These are phyloP conservation scores for Athrips mouffetella DNA, from an alignment of 2,888 invertebrate species.

Conservation along the genomic window DNA sequence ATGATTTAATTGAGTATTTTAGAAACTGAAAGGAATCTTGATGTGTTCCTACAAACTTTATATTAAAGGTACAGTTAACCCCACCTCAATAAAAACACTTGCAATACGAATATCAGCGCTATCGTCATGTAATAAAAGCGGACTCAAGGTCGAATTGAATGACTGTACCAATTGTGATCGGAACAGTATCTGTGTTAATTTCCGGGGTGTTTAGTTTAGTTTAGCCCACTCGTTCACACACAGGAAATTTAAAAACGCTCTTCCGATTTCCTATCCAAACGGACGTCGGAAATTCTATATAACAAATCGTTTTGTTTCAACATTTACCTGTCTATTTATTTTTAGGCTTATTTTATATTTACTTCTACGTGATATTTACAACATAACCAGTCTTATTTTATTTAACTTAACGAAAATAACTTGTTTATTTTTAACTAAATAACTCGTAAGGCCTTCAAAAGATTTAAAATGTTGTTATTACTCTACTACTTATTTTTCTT, in stretches of 20 bases:
- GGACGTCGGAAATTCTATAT: neutral
- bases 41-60: too few relatives aligned
- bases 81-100: neutral
- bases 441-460: neutral
- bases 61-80: too few relatives aligned
- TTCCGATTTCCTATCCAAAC: constrained; percentile 20
- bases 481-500: neutral
- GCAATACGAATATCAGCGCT: neutral
- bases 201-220: constrained; percentile 14
- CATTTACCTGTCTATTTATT: neutral
- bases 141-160: neutral
- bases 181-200: constrained; percentile 10
- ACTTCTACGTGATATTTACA: neutral
- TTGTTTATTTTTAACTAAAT: constrained; percentile 1
- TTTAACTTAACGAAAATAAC: neutral
- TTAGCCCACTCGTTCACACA: constrained; percentile 8
- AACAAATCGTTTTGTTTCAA: too few relatives aligned
- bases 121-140: too few relatives aligned
- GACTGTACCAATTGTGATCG: too few relatives aligned
- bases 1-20: too few relatives aligned
- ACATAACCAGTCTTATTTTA: neutral
- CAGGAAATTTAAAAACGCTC: constrained; percentile 9
- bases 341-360: neutral
- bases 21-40: too few relatives aligned
- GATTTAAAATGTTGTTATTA: neutral